Conservation (phyloP, 2,113 vertebrate species). For the Lethenteron reissneri region DNA sequence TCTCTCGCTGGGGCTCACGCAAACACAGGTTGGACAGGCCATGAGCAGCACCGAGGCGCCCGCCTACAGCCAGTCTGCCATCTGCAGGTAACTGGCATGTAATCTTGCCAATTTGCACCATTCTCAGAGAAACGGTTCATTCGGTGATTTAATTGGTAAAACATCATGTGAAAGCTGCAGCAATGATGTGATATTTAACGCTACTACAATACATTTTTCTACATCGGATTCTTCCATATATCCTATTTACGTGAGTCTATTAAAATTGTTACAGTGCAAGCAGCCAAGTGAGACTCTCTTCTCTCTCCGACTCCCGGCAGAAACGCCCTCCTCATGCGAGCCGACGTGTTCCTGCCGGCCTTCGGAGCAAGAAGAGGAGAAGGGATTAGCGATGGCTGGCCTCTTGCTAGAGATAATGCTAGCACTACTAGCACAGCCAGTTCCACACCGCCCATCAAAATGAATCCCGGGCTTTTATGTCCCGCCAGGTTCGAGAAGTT, state of each 20-base stretch:
- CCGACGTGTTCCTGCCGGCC: conserved; percentile 99
- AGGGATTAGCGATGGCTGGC: conserved; percentile 69
- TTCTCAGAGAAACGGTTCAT: too few relatives aligned
- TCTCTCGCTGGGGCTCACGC: conserved; percentile 91
- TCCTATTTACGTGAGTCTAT: too few relatives aligned
- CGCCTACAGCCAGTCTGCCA: conserved; percentile 98
- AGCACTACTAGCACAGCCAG: too few relatives aligned
- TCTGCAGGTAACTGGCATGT: conserved; percentile 75
- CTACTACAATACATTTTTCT: too few relatives aligned
- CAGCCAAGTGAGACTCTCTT: conserved; percentile 96
- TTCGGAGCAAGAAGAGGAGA: conserved; percentile 98
- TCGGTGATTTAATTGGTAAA: too few relatives aligned
- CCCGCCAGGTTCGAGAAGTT: conserved; percentile 99
- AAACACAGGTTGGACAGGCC: conserved; percentile 98
- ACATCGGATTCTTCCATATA: too few relatives aligned
- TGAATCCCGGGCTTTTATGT: conserved; percentile 99
- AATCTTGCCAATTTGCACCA: too few relatives aligned
- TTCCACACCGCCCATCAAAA: conserved; percentile 98
- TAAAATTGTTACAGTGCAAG: too few relatives aligned
- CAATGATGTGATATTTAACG: too few relatives aligned
- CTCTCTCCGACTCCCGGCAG: conserved; percentile 98
- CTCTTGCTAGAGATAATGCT: too few relatives aligned
- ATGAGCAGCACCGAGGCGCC: conserved; percentile 89
- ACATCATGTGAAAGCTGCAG: too few relatives aligned
- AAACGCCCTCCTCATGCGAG: conserved; percentile 99